phyloP scores from a whole-genome alignment of 2,888 invertebrate genomes.

The Neoitamus cyanurus region DNA sequence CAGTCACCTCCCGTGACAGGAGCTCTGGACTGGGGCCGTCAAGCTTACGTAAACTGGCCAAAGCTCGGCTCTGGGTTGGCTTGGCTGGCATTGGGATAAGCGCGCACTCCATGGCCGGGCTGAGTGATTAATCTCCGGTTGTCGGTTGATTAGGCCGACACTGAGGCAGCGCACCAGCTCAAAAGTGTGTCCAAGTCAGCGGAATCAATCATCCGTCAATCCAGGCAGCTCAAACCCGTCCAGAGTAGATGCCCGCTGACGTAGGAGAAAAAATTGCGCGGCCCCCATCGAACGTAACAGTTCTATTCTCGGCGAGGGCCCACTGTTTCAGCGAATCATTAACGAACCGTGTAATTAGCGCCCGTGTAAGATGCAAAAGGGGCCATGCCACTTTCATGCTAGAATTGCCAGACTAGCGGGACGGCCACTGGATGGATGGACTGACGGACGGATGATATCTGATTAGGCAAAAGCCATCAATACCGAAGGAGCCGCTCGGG shows the following conservation, averaged over 20 bases:
- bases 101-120: not conserved
- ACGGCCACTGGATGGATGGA: not conserved
- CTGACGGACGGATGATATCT: not conserved
- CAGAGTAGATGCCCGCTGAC: not conserved
- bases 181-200: conserved; percentile 36
- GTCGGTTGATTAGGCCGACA: conserved; percentile 40
- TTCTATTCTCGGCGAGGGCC: conserved; percentile 9
- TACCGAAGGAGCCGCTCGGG: not conserved
- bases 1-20: not conserved
- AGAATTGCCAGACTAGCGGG: conserved; percentile 8
- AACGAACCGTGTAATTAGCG: conserved; percentile 45
- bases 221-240: not conserved
- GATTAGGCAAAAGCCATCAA: not conserved
- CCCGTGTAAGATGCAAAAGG: conserved; percentile 38
- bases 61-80: not conserved
- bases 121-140: conserved; percentile 41
- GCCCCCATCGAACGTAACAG: conserved; percentile 23
- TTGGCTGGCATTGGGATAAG: not conserved
- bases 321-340: conserved; percentile 43
- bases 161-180: not conserved
- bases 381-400: conserved; percentile 8
- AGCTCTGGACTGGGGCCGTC: not conserved
- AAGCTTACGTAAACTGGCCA: not conserved
- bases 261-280: not conserved
- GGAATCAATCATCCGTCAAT: conserved; percentile 44